Conservation (phyloP, 2,888 invertebrate species). For the Aethes cnicana region DNA sequence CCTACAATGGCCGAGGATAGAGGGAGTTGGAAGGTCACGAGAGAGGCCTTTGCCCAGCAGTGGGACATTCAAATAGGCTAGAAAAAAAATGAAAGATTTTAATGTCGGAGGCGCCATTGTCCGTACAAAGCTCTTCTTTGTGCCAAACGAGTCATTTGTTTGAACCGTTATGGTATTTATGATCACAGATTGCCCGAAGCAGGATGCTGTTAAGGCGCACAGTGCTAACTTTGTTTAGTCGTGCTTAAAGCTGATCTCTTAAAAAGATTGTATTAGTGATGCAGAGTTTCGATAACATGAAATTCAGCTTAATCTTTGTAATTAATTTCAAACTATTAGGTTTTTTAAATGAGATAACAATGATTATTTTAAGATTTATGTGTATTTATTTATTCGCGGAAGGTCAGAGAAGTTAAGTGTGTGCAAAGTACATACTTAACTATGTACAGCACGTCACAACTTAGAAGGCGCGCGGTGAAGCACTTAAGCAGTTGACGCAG, state of each 20-base stretch:
- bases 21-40: no score
- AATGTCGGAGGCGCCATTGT: no score
- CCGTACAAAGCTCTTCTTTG: not conserved
- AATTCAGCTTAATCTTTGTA: constrained; percentile 13
- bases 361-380: not conserved
- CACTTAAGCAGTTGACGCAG: no score
- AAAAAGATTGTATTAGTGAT: constrained; percentile 2
- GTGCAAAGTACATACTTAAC: no score
- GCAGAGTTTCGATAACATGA: constrained; percentile 9
- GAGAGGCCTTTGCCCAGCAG: no score
- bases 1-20: no score
- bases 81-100: no score
- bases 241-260: constrained; percentile 14
- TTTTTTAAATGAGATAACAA: not conserved
- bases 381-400: not conserved
- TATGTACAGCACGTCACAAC: no score
- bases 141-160: constrained; percentile 1
- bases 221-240: constrained; percentile 52
- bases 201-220: constrained; percentile 34
- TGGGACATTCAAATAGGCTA: no score
- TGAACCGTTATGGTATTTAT: constrained; percentile 52
- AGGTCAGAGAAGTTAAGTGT: no score
- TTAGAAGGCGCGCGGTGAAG: no score
- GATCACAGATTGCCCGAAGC: constrained; percentile 37
- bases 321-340: constrained; percentile 1